phyloP scores from a whole-genome alignment of 2,113 vertebrate species.

The Ciconia stormi region DNA sequence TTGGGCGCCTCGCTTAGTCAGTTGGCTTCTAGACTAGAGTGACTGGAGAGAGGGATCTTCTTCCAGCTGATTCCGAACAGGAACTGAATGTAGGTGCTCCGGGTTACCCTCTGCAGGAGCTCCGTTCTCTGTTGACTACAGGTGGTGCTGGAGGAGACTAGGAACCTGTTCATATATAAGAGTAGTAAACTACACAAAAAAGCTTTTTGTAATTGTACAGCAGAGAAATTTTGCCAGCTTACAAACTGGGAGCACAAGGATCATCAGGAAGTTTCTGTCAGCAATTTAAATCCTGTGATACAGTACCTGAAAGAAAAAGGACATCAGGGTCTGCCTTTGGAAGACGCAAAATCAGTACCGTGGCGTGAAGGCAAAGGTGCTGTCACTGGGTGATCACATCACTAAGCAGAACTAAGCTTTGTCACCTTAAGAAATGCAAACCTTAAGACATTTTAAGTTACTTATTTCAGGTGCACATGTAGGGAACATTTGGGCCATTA shows the following conservation, averaged over 20 bases:
- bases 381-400: neutral
- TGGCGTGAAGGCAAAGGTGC: neutral
- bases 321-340: neutral
- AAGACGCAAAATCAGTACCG: neutral
- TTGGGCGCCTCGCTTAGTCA: neutral
- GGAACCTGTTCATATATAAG: neutral
- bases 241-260: neutral
- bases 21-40: neutral
- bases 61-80: neutral
- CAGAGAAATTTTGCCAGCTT: neutral
- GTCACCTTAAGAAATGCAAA: neutral
- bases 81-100: accelerated
- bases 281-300: neutral
- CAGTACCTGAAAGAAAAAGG: neutral
- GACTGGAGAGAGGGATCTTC: neutral
- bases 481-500: neutral
- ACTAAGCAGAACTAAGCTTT: neutral
- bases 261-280: neutral
- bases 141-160: neutral
- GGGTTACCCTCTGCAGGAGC: neutral
- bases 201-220: neutral
- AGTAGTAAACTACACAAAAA: neutral
- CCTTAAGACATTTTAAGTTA: neutral
- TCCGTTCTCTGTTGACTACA: neutral
- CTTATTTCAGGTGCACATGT: neutral